Conservation (phyloP, 2,113 vertebrate genomes). For the Hylia prasina region DNA sequence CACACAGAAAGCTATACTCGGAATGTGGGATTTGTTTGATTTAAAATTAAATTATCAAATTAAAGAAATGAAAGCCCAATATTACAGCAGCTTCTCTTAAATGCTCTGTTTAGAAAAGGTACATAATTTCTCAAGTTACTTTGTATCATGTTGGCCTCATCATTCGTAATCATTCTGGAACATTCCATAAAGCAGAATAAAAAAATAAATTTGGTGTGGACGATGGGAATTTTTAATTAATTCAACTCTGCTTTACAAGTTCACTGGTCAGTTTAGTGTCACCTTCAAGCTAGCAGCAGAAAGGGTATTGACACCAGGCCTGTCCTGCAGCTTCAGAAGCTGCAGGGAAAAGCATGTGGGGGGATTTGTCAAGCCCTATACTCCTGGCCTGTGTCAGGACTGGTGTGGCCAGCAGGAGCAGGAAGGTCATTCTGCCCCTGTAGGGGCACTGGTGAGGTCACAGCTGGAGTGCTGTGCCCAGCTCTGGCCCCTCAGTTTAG, state of each 20-base stretch:
- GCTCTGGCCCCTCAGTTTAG: no score
- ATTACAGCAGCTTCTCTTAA: not conserved
- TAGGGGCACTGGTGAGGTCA: no score
- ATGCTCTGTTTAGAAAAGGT: not conserved
- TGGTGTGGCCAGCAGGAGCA: not conserved
- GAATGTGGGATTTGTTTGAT: not conserved
- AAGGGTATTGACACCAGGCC: rapidly evolving
- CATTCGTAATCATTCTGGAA: not conserved
- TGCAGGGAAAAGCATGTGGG: not conserved
- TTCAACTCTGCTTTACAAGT: not conserved
- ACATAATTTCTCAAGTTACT: not conserved
- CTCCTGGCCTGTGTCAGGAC: not conserved
- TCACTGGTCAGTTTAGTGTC: not conserved
- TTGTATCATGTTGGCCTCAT: not conserved
- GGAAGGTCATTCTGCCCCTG: no score
- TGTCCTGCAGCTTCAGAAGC: not conserved
- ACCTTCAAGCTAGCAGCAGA: not conserved
- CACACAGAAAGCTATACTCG: not conserved
- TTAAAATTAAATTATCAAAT: not conserved
- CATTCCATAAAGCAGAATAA: not conserved
- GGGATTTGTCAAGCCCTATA: not conserved
- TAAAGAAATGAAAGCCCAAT: not conserved
- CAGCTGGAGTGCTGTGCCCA: no score
- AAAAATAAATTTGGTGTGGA: not conserved
- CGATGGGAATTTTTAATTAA: not conserved